These are phyloP conservation scores for Achroia grisella DNA, from an alignment of 1,140 invertebrate genomes.

Conservation along the genomic window DNA sequence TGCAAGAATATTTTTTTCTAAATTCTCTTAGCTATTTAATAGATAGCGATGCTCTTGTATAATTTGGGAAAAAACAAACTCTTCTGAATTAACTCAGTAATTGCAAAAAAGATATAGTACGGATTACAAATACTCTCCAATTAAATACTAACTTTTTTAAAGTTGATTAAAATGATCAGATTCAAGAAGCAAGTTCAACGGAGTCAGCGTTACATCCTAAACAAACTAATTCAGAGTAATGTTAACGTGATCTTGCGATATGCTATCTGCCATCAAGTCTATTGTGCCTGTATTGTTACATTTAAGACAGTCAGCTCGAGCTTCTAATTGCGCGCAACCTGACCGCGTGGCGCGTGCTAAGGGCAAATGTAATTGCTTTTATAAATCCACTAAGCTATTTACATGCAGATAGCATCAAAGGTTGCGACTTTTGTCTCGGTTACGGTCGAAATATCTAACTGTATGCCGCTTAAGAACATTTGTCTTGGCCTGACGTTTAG, in stretches of 20 bases:
- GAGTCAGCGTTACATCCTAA: slow-evolving; percentile 15
- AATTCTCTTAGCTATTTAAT: too few relatives aligned
- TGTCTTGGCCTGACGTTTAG: slow-evolving; percentile 2
- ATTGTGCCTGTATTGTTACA: slow-evolving; percentile 31
- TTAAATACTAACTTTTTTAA: too few relatives aligned
- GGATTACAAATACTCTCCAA: too few relatives aligned
- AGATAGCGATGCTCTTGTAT: too few relatives aligned
- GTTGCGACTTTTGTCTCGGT: slow-evolving; percentile 39
- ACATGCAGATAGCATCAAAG: slow-evolving; percentile 36
- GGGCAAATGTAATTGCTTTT: slow-evolving; percentile 38
- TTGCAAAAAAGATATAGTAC: too few relatives aligned
- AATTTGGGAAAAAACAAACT: too few relatives aligned
- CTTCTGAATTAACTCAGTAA: too few relatives aligned
- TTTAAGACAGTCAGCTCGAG: slow-evolving; percentile 27
- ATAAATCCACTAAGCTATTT: slow-evolving; percentile 44
- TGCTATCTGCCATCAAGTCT: slow-evolving; percentile 36
- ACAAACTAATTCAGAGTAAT: slow-evolving; percentile 30
- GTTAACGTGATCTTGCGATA: slow-evolving; percentile 37
- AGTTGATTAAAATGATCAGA: too few relatives aligned
- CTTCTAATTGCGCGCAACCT: slow-evolving; percentile 29
- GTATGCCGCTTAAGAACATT: slow-evolving; percentile 7
- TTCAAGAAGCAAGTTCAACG: not conserved
- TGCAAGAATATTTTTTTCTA: too few relatives aligned
- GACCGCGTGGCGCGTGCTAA: slow-evolving; percentile 27
- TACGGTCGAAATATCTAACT: slow-evolving; percentile 17